Evolutionary conservation across 2,113 vertebrate genomes (phyloP).

Genomic region (Hippopotamus amphibius): DNA sequence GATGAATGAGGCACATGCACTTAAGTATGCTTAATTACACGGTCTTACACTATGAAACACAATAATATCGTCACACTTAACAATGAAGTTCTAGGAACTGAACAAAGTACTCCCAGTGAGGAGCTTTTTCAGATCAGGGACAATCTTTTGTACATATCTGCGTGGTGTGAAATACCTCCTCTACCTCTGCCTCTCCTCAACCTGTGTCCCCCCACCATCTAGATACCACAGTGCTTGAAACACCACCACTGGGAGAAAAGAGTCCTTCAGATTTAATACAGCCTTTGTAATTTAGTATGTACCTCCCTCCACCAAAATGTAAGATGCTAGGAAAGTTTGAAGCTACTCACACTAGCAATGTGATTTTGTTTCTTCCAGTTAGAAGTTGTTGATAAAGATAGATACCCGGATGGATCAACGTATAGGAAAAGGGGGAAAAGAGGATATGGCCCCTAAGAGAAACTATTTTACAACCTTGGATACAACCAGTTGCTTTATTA

Average conservation of each 20-base stretch:
- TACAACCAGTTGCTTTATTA: constrained; percentile 54
- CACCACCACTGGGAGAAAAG: background rate
- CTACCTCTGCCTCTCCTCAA: background rate
- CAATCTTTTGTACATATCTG: constrained; percentile 11
- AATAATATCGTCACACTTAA: constrained; percentile 41
- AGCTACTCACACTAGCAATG: background rate
- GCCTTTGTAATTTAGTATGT: background rate
- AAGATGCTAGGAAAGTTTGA: background rate
- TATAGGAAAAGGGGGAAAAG: constrained; percentile 27
- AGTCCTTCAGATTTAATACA: constrained; percentile 27
- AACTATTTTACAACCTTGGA: constrained; percentile 48
- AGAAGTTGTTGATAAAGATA: constrained; percentile 25
- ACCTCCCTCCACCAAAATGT: background rate
- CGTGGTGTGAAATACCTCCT: background rate
- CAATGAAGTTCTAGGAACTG: constrained; percentile 7
- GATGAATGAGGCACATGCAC: constrained; percentile 48
- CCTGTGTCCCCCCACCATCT: background rate
- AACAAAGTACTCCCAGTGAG: background rate
- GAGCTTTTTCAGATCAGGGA: background rate
- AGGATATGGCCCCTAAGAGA: constrained; percentile 24
- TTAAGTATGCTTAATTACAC: constrained; percentile 56
- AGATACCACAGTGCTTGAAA: constrained; percentile 14
- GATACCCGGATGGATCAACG: constrained; percentile 16
- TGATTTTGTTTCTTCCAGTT: constrained; percentile 34
- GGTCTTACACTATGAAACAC: constrained; percentile 39